A percentile compares a stretch with the other conserved stretches of the same genome.
Evolutionary conservation across 2,888 invertebrate species (phyloP).

Genomic region (Digitonthophagus gazella): DNA sequence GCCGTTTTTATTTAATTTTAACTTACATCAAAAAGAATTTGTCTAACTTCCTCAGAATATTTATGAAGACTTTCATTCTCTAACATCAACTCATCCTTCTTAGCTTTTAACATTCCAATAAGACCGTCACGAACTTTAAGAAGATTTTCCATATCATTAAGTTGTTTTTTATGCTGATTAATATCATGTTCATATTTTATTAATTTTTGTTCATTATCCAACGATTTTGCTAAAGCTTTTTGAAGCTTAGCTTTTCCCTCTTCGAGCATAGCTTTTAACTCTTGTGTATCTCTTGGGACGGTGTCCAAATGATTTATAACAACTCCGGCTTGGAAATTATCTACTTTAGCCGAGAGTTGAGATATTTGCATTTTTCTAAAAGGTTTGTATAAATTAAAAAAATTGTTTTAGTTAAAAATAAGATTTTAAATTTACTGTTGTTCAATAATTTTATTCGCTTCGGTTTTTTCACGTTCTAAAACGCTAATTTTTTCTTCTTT

Average conservation of each 20-base stretch:
- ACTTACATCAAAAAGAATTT: constrained; percentile 42
- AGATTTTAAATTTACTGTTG: constrained; percentile 26
- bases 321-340: constrained; percentile 38
- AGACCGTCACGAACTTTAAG: constrained; percentile 62
- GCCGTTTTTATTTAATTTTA: no score
- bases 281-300: constrained; percentile 39
- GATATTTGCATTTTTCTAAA: constrained; percentile 40
- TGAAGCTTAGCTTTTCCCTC: constrained; percentile 44
- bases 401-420: background rate
- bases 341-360: constrained; percentile 38
- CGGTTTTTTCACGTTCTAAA: constrained; percentile 28
- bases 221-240: constrained; percentile 34
- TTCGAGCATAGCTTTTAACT: constrained; percentile 43
- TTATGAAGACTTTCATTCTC: constrained; percentile 51
- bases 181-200: constrained; percentile 59
- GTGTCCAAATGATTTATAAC: constrained; percentile 28
- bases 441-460: constrained; percentile 30
- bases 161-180: constrained; percentile 59
- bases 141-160: constrained; percentile 62
- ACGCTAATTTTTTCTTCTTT: constrained; percentile 35
- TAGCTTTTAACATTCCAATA: constrained; percentile 57
- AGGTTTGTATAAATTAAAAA: constrained; percentile 8
- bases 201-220: constrained; percentile 49
- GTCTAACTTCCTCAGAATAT: constrained; percentile 44
- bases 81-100: constrained; percentile 56